Percentiles rank a stretch among this genome's conserved stretches.
These are phyloP conservation scores for Euzetes globulus DNA, from an alignment of 2,888 invertebrate species.

Conservation along the genomic window DNA sequence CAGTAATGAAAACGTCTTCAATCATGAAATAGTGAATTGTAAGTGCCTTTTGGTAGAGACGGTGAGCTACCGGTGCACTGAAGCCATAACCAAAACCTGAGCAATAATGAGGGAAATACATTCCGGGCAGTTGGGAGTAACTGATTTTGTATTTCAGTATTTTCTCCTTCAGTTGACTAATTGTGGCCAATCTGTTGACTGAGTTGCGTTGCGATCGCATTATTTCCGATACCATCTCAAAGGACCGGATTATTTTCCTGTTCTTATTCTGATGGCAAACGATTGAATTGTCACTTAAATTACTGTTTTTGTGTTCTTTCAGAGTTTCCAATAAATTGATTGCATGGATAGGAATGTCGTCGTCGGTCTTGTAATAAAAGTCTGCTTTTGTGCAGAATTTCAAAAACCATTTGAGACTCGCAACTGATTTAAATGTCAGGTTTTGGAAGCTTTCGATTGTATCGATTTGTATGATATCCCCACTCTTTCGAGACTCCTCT, in stretches of 20 bases:
- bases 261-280: conserved; percentile 24
- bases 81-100: conserved; percentile 42
- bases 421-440: conserved; percentile 42
- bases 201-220: background rate
- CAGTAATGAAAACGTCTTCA: conserved; percentile 44
- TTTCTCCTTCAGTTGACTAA: conserved; percentile 33
- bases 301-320: background rate
- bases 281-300: conserved; percentile 10
- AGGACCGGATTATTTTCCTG: conserved; percentile 26
- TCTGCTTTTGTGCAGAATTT: conserved; percentile 39
- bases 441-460: conserved; percentile 43
- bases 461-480: conserved; percentile 43
- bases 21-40: conserved; percentile 43
- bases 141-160: conserved; percentile 26
- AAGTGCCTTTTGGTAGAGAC: conserved; percentile 39
- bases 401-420: conserved; percentile 42
- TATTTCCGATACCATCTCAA: background rate
- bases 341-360: conserved; percentile 43
- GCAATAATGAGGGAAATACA: conserved; percentile 42
- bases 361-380: conserved; percentile 43
- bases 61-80: conserved; percentile 36
- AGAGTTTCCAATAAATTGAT: conserved; percentile 41
- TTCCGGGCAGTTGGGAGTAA: conserved; percentile 35
- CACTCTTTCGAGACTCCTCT: conserved; percentile 39
- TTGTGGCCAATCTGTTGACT: conserved; percentile 22